Evolutionary conservation across 2,888 invertebrate species (phyloP), one percentile per base, ranked within the genome.

Genomic region (Pachycephus smyrnensis): DNA sequence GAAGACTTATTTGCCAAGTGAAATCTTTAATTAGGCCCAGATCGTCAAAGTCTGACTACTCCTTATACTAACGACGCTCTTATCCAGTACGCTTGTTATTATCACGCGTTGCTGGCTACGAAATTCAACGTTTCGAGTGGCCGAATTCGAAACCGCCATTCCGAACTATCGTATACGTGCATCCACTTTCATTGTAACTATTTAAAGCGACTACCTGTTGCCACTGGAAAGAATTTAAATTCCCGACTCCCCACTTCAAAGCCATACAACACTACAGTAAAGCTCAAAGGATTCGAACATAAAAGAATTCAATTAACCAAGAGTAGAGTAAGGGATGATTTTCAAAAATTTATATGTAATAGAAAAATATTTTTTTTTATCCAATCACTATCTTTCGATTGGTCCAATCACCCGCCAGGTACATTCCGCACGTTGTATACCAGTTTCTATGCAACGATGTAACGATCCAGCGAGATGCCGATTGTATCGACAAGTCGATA

Each of bases 1-100:
- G 81, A 80, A 73, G 80, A 80, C 81, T 81, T 73, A 80, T 75
- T 68, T 73, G 30, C 32, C 77, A 31, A 76, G 81, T 80, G 81
- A 81, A 80, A 81, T 80, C 81, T 78, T 75, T 78, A 81, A 81
- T 81, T 81, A 81, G 81, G 73, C 80, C 73, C 35, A 69, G 69
- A 31, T 68, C 75, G 73, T 79, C 79, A 33, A 69, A 77, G 73
- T 40, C 40, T 55, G 1, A 55, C 6, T 15, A 23, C 40, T 55
- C 40, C 40, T 55, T 55, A 15, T 6, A 23, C 23, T 55, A 55
- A 55, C 6, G 40, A 55, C 40, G 40, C 40, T 55, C 40, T 23
- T 6, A 15, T 55, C 40, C 40, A 55, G 40, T 40, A 15, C 40
- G 6, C 2, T 55, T 55, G 6, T 55, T 55, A 23, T 55, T 55